A percentile compares a stretch with the other conserved stretches of the same genome.
These are phyloP conservation scores for Microchrysa polita DNA, from an alignment of 2,888 invertebrate genomes.

Conservation along the genomic window DNA sequence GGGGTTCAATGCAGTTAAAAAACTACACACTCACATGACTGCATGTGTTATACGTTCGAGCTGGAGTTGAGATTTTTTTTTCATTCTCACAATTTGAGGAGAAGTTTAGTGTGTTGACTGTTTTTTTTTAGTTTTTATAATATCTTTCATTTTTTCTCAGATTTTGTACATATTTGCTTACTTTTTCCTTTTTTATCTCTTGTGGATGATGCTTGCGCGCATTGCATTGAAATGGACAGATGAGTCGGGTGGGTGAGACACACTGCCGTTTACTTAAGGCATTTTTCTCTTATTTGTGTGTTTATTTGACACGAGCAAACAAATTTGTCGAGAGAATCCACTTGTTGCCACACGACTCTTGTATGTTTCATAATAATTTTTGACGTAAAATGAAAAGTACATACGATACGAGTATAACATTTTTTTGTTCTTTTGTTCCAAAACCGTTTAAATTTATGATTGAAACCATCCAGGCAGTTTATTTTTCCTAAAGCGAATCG, in stretches of 20 bases:
- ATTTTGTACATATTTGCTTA: background rate
- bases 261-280: conserved; percentile 31
- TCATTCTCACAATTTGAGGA: background rate
- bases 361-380: too few species aligned
- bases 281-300: conserved; percentile 39
- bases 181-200: background rate
- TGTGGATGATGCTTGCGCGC: background rate
- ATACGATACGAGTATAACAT: too few species aligned
- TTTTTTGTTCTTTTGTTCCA: too few species aligned
- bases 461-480: too few species aligned
- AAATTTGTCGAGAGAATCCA: conserved; percentile 50
- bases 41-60: background rate
- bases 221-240: background rate
- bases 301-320: conserved; percentile 50
- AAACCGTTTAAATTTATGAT: too few species aligned
- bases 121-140: background rate
- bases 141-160: background rate
- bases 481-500: too few species aligned
- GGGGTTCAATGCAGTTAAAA: conserved; percentile 16
- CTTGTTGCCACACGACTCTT: conserved; percentile 47
- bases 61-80: background rate
- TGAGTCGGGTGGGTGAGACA: background rate
- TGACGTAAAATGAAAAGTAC: too few species aligned
- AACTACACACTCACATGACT: background rate
- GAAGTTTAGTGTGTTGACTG: background rate